phyloP scores from a whole-genome alignment of 1,140 invertebrate species.

The Zaprionus inermis region DNA sequence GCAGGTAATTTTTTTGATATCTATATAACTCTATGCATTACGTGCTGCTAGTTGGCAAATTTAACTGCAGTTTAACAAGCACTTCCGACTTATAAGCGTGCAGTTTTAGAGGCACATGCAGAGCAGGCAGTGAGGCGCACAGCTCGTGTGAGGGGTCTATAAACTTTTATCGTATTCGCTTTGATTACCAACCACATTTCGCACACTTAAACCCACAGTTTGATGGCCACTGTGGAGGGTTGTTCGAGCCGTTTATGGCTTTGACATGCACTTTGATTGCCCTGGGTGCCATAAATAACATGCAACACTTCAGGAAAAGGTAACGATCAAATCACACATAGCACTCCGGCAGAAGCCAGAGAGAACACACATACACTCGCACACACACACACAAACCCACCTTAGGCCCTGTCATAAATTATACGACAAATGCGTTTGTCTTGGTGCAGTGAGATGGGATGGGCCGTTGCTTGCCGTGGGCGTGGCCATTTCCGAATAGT shows the following conservation, averaged over 20 bases:
- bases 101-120: conserved; percentile 19
- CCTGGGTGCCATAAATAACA: conserved; percentile 67
- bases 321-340: conserved; percentile 70
- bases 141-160: conserved; percentile 37
- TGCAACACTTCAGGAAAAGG: conserved; percentile 68
- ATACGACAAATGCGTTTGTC: conserved; percentile 81
- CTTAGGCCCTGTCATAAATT: conserved; percentile 67
- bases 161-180: conserved; percentile 61
- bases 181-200: conserved; percentile 53
- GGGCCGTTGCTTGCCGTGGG: conserved; percentile 23
- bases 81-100: conserved; percentile 42
- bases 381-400: conserved; percentile 36
- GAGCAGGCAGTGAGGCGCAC: not conserved
- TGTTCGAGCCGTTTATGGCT: conserved; percentile 37
- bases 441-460: conserved; percentile 24
- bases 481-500: conserved; percentile 41
- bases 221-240: conserved; percentile 55
- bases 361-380: conserved; percentile 46
- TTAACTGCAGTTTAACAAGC: conserved; percentile 39
- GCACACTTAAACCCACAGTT: conserved; percentile 65
- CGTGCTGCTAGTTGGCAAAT: not conserved
- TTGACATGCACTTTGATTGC: conserved; percentile 73
- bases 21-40: not conserved
- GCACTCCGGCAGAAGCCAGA: conserved; percentile 33
- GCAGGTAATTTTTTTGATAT: not conserved